Evolutionary conservation across 2,113 vertebrate species (phyloP), one percentile per base, ranked within the genome.

Genomic region (Nanger granti): DNA sequence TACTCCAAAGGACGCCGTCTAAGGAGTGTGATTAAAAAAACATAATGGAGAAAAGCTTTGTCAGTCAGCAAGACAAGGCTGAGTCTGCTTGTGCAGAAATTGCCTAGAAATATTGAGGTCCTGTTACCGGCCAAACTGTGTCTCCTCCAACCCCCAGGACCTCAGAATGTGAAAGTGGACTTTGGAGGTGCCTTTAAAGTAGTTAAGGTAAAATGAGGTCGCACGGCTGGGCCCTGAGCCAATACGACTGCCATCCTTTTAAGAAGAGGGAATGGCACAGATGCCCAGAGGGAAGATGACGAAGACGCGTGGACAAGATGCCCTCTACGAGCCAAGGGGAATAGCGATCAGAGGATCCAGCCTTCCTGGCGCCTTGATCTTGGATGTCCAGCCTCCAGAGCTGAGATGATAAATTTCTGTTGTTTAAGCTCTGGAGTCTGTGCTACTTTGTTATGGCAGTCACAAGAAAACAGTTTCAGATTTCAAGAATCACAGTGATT

Each of bases 1-100:
- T 99, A 99, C 98, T 99, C 99, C 98, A 99, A 99, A 97, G 99
- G 99, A 93, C 98, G 91, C 99, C 99, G 99, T 91, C 94, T 96
- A 79, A 90, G 24, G 96, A 94, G 87, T 99, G 99, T 98, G 18
- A 91, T 3, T 2, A 2, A n/a, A 64, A 80, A 49, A 66, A 73
- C 1, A 98, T 6, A 99, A 99, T 49, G 31, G 97, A 54, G 95
- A 98, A 96, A 98, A 98, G 98, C 97, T 98, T 29, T 99, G 99
- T 95, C 98, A 99, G 97, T 99, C 49, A 99, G 97, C 92, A 93
- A 99, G 98, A 99, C 98, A 98, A 37, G 98, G 89, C 60, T 2
- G 69, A 10, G 87, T 85, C 15, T 62, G 54, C 54, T 20, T 91
- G 57, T 26, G 66, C 24, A 87, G 54, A 49, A 49, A 86, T 31